Conservation (phyloP, 2,113 vertebrate genomes). For the Semicossyphus pulcher region DNA sequence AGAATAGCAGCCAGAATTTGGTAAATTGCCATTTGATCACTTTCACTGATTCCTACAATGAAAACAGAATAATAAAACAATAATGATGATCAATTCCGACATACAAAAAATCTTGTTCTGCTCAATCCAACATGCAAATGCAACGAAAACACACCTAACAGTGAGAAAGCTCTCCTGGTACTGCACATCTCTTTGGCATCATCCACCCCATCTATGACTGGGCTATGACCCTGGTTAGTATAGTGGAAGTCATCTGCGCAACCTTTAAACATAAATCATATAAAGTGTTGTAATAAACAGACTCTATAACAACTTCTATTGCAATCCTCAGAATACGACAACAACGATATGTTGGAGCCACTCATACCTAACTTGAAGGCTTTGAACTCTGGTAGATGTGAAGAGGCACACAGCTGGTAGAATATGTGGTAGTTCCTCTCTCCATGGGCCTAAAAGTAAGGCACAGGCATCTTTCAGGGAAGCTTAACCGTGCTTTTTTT, state of each 20-base stretch:
- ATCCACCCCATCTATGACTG: conserved; percentile 90
- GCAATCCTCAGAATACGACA: too few relatives aligned
- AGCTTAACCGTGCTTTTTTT: neutral
- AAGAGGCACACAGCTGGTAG: conserved; percentile 97
- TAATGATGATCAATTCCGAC: neutral
- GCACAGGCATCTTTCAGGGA: conserved; percentile 2
- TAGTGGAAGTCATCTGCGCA: conserved; percentile 89
- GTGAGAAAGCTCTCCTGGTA: conserved; percentile 90
- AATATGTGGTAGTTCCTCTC: conserved; percentile 99
- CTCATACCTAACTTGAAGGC: conserved; percentile 89
- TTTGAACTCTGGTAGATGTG: conserved; percentile 92
- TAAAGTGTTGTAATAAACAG: neutral
- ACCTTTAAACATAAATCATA: conserved; percentile 75
- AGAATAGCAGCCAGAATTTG: conserved; percentile 93
- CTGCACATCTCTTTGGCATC: conserved; percentile 91
- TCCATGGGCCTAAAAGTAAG: conserved; percentile 86
- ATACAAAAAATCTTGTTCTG: neutral
- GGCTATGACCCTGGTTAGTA: conserved; percentile 92
- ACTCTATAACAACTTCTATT: too few relatives aligned
- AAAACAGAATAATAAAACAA: neutral
- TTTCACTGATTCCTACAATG: conserved; percentile 88
- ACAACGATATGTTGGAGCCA: neutral
- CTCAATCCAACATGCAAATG: conserved; percentile 1
- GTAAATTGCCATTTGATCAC: conserved; percentile 94
- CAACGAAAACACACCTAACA: conserved; percentile 86